Percentiles rank a stretch among this genome's conserved stretches.
These are phyloP conservation scores for Sinocyclocheilus anshuiensis DNA, from an alignment of 2,113 vertebrate genomes.

Conservation along the genomic window DNA sequence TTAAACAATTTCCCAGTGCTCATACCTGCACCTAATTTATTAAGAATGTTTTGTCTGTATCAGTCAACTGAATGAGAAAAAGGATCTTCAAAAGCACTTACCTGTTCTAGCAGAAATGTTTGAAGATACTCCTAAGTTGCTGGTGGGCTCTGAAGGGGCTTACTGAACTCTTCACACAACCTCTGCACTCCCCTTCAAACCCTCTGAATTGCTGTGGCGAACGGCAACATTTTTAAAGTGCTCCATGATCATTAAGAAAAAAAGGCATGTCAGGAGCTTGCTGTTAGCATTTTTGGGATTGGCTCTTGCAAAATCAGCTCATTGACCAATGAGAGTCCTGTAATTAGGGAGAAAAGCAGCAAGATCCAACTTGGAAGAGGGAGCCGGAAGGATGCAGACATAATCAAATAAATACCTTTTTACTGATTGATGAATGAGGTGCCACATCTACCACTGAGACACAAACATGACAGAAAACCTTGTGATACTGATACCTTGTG, in stretches of 20 bases:
- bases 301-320: conserved; percentile 62
- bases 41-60: too few species aligned
- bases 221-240: conserved; percentile 74
- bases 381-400: conserved; percentile 14
- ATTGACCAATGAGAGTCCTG: conserved; percentile 68
- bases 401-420: conserved; percentile 43
- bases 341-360: conserved; percentile 67
- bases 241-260: conserved; percentile 75
- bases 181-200: conserved; percentile 57
- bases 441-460: conserved; percentile 37
- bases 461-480: neutral
- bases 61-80: neutral
- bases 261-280: conserved; percentile 65
- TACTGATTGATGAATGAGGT: conserved; percentile 59
- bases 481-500: neutral
- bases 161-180: conserved; percentile 50
- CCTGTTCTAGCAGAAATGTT: conserved; percentile 65
- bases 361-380: conserved; percentile 45
- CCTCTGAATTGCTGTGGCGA: conserved; percentile 51
- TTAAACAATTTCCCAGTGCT: neutral
- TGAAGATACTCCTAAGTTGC: conserved; percentile 54
- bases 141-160: conserved; percentile 37
- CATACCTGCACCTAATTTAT: neutral
- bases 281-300: conserved; percentile 71
- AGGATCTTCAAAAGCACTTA: conserved; percentile 56